Base-by-base conservation (phyloP, 2,113 vertebrate species). In the Fulica atra region DNA sequence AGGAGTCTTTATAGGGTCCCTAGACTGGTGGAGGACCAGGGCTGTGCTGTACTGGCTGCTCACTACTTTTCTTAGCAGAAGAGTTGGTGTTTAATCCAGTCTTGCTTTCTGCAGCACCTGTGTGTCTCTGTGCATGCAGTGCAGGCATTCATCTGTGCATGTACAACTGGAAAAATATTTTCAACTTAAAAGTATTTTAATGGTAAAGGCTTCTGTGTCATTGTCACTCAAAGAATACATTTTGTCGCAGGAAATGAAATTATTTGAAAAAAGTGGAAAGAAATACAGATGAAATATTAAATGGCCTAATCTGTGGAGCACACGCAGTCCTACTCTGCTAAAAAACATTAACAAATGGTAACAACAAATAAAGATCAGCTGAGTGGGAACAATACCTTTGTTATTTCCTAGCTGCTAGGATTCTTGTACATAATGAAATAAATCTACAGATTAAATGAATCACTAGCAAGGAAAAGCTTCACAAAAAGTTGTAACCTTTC, bases 211-310 rank as follows among this genome's bases (percentile, higher is more conserved):
- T 40, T 87, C 38, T 44, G 38, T 42, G 44, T 13, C 53, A 56
- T 65, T 90, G 65, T 48, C 59, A 86, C 92, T 96, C 77, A 96
- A 98, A 96, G 51, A 66, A 97, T 60, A 68, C 0, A 1, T 13
- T 72, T 93, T 92, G 36, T 86, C 71, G 9, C 40, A 61, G 60
- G 70, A 97, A 96, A 88, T 64, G 3, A 95, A 96, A 96, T 73
- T 72, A 94, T 68, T 95, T 89, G 10, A 70, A 95, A 89, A 96
- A 26, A 94, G 38, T 20, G 20, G 53, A 82, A 63, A 38, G 51
- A 95, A 95, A 86, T 51, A 72, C 85, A 70, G 16, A 24, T 93
- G 42, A 91, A 93, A 82, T 86, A 59, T 42, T 54, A 94, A 88
- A 80, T 6, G 4, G 24, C 18, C 44, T 89, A 29, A 85, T 63